Evolutionary conservation across 1,140 invertebrate species (phyloP).

Genomic region (Paralvinella palmiformis): DNA sequence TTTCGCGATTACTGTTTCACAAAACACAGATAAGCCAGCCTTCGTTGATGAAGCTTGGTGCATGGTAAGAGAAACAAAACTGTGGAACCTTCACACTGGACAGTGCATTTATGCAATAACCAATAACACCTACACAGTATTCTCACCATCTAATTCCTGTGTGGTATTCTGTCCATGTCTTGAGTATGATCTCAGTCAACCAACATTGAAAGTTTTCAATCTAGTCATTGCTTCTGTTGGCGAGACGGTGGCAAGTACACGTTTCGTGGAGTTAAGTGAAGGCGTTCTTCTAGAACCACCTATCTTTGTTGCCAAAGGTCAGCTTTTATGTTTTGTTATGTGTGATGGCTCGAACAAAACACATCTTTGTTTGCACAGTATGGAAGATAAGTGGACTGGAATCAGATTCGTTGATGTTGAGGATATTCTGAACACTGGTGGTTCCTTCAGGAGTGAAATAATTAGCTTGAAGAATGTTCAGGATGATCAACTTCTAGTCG

Average conservation of each 20-base stretch:
- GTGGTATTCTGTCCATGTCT: slow-evolving; percentile 26
- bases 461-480: too few relatives aligned
- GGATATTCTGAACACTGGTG: too few relatives aligned
- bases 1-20: background rate
- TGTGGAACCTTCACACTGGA: slow-evolving; percentile 28
- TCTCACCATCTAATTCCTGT: slow-evolving; percentile 22
- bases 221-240: slow-evolving; percentile 19
- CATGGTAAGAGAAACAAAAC: slow-evolving; percentile 12
- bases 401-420: too few relatives aligned
- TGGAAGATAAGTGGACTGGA: too few relatives aligned
- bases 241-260: background rate
- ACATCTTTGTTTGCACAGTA: too few relatives aligned
- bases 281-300: background rate
- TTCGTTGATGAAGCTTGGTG: background rate
- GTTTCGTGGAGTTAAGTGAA: background rate
- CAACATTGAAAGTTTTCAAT: slow-evolving; percentile 30
- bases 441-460: too few relatives aligned
- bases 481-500: too few relatives aligned
- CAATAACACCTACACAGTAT: slow-evolving; percentile 27
- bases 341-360: too few relatives aligned
- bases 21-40: background rate
- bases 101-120: slow-evolving; percentile 23
- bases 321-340: too few relatives aligned
- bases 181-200: slow-evolving; percentile 27
- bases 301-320: background rate